phyloP scores from a whole-genome alignment of 2,888 invertebrate species.

The Scelioninae gen. 2 region DNA sequence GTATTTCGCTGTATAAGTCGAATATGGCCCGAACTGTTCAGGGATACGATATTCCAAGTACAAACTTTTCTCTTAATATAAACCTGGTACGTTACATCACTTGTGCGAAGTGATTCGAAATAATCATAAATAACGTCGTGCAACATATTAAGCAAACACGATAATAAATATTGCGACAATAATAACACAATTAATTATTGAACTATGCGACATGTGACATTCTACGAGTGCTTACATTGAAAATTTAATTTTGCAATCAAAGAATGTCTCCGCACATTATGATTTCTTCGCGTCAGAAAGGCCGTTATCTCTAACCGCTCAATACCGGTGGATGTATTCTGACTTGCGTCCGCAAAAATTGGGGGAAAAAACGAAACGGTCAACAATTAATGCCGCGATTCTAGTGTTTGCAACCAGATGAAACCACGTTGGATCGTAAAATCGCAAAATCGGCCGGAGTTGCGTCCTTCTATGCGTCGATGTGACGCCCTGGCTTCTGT shows the following conservation, averaged over 20 bases:
- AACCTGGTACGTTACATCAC: slow-evolving; percentile 27
- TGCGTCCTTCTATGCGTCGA: too few relatives aligned
- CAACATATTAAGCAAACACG: slow-evolving; percentile 9
- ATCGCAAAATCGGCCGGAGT: too few relatives aligned
- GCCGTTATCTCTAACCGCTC: slow-evolving; percentile 24
- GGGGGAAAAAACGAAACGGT: slow-evolving; percentile 2
- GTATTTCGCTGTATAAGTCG: slow-evolving; percentile 38
- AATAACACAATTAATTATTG: slow-evolving; percentile 36
- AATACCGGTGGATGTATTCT: slow-evolving; percentile 2
- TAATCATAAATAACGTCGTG: slow-evolving; percentile 31
- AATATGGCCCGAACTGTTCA: slow-evolving; percentile 16
- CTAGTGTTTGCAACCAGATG: too few relatives aligned
- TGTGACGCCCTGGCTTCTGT: too few relatives aligned
- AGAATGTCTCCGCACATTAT: slow-evolving; percentile 5
- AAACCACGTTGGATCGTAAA: too few relatives aligned
- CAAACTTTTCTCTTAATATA: slow-evolving; percentile 14
- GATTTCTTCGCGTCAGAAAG: slow-evolving; percentile 25
- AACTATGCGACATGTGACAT: background rate
- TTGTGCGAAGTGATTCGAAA: slow-evolving; percentile 11
- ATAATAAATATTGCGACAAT: slow-evolving; percentile 36
- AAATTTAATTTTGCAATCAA: slow-evolving; percentile 18
- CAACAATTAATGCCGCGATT: background rate
- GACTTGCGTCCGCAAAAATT: background rate
- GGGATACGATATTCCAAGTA: slow-evolving; percentile 23
- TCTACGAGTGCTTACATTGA: background rate